A percentile compares a stretch with the other conserved stretches of the same genome.
Conservation (phyloP, 2,888 invertebrate genomes). For the Epistrophe grossulariae region DNA sequence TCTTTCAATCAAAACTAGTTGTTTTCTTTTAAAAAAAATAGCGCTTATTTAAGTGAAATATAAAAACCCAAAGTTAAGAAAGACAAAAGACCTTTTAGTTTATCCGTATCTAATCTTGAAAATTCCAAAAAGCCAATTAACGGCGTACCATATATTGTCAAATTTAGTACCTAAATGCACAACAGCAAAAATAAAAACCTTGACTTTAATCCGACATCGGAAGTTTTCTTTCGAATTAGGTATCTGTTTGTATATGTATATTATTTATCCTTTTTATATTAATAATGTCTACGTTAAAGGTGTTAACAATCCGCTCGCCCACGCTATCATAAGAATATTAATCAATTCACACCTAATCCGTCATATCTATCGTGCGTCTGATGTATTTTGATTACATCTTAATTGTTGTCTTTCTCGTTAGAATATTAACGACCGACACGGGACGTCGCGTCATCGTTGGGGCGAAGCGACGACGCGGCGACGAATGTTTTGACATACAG, state of each 20-base stretch:
- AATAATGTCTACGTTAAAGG: neutral
- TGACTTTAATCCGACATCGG: neutral
- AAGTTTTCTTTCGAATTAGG: neutral
- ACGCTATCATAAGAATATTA: slow-evolving; percentile 26
- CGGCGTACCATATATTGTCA: neutral
- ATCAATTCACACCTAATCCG: slow-evolving; percentile 36
- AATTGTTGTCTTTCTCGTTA: slow-evolving; percentile 23
- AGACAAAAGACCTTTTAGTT: too few relatives aligned
- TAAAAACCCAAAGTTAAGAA: too few relatives aligned
- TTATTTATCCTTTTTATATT: slow-evolving; percentile 12
- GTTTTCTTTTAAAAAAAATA: too few relatives aligned
- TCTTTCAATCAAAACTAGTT: too few relatives aligned
- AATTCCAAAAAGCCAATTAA: neutral
- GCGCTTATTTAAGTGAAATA: too few relatives aligned
- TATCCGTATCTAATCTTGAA: neutral
- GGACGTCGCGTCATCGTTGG: neutral
- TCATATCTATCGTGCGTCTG: slow-evolving; percentile 13
- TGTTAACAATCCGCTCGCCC: slow-evolving; percentile 37
- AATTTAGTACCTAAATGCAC: neutral
- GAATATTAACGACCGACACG: slow-evolving; percentile 11
- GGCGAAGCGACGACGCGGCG: neutral
- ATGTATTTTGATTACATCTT: slow-evolving; percentile 23
- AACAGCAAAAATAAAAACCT: neutral
- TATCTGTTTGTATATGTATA: neutral
- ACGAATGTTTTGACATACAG: neutral